Conservation (phyloP, 2,113 vertebrate genomes). For the Callorhinus ursinus region DNA sequence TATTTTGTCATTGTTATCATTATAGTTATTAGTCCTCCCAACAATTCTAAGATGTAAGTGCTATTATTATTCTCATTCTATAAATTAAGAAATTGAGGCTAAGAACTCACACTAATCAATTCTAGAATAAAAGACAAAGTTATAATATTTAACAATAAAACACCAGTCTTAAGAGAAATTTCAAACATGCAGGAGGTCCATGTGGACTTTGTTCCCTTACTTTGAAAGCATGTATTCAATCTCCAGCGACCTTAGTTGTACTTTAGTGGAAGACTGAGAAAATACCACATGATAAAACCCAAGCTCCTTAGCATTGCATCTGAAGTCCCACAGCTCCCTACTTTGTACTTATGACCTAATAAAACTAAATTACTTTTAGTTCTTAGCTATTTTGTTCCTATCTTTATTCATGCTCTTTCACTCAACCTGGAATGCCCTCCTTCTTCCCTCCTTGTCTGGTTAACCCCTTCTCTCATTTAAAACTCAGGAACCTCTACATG, state of each 20-base stretch:
- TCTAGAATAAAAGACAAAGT: slow-evolving; percentile 24
- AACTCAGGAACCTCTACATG: not conserved
- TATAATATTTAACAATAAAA: slow-evolving; percentile 45
- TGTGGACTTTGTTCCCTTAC: not conserved
- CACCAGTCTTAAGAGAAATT: slow-evolving; percentile 28
- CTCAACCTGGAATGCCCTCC: not conserved
- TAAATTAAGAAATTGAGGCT: not conserved
- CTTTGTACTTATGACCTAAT: not conserved
- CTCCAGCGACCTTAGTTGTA: not conserved
- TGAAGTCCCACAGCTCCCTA: not conserved
- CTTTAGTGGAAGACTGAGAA: not conserved
- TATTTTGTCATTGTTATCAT: not conserved
- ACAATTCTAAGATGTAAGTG: not conserved
- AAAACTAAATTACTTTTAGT: not conserved
- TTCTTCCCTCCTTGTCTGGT: not conserved
- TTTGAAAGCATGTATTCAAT: not conserved
- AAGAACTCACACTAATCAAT: slow-evolving; percentile 21
- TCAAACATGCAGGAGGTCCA: not conserved
- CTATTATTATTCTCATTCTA: not conserved
- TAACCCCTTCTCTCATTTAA: not conserved
- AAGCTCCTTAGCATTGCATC: not conserved
- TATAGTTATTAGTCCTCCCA: not conserved
- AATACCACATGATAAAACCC: not conserved
- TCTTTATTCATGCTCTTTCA: not conserved
- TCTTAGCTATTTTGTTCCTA: slow-evolving; percentile 10